Conservation (phyloP, 2,888 invertebrate genomes). For the Charanyca ferruginea region DNA sequence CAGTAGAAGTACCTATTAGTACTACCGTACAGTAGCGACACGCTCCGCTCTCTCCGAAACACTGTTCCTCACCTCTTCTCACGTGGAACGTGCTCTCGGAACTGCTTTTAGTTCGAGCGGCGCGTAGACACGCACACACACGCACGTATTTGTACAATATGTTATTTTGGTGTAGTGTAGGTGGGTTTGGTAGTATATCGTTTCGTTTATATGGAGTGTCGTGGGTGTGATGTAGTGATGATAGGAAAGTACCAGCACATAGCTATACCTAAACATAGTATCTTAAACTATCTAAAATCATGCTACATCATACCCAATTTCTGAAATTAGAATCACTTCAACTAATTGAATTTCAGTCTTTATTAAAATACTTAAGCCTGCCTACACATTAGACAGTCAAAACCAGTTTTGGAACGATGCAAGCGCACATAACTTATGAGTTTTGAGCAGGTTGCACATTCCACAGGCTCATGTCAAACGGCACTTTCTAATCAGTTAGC, state of each 20-base stretch:
- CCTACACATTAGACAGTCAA: neutral
- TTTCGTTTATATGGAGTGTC: too few species aligned
- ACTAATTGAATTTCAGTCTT: slow-evolving; percentile 6
- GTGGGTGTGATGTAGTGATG: too few species aligned
- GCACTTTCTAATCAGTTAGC: slow-evolving; percentile 37
- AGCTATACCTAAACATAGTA: neutral
- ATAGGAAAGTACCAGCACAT: neutral
- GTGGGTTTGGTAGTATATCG: too few species aligned
- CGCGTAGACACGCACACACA: too few species aligned
- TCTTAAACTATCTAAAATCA: neutral
- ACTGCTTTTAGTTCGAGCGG: too few species aligned
- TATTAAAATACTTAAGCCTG: neutral
- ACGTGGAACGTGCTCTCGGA: too few species aligned
- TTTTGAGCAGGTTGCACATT: slow-evolving; percentile 38
- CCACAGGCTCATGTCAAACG: neutral
- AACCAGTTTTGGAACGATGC: slow-evolving; percentile 25
- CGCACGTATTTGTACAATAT: too few species aligned
- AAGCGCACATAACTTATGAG: slow-evolving; percentile 6
- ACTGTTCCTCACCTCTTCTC: too few species aligned
- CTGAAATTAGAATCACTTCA: neutral
- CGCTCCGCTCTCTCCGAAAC: too few species aligned
- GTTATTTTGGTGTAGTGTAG: too few species aligned
- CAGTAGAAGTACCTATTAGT: too few species aligned
- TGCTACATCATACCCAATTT: neutral
- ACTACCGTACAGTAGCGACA: too few species aligned